Base-by-base conservation (phyloP, 2,888 invertebrate species). In the Willowsia nigromaculata region DNA sequence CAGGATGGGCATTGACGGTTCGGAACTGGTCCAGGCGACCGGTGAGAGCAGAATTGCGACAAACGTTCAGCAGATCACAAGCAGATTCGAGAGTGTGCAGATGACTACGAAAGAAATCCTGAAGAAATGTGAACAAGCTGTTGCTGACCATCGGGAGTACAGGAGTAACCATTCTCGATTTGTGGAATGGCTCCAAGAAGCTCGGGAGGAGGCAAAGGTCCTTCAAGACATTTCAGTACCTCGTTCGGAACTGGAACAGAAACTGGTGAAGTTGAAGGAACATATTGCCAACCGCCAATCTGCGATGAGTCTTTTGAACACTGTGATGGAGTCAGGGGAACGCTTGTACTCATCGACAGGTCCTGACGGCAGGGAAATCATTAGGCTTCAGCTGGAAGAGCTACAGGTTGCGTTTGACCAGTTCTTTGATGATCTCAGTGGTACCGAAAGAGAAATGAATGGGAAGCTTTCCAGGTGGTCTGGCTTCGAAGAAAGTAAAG, bases 51-150 rank as follows among this genome's bases (percentile, higher is more conserved):
- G 97, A 93, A 96, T 98, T 88, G 97, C 97, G 1, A 97, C 97
- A 91, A 97, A 96, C 93, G 96, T 98, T 40, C 98, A 98, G 93
- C 98, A 98, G 94, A 96, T 98, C 90, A 96, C 97, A 0, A 97
- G 98, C 5, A 95, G 98, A 88, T 98, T 98, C 94, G 97, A 98
- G 94, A 97, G 98, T 0, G 96, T 98, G 74, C 97, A 98, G 94
- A 96, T 96, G 0, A 98, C 98, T 0, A 96, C 97, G 1, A 97
- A 97, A 94, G 98, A 98, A 94, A 96, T 98, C 40, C 96, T 98
- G 0, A 98, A 98, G 94, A 98, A 98, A 94, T 98, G 98, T 93
- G 98, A 98, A 93, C 97, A 98, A 94, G 96, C 97, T 6, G 96
- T 97, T 0, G 95, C 95, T 83, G 97, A 98, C 93, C 98, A 98